Percentiles rank a stretch among this genome's conserved stretches.
These are phyloP conservation scores for Chelonus insularis DNA, from an alignment of 1,140 invertebrate genomes.

Conservation along the genomic window DNA sequence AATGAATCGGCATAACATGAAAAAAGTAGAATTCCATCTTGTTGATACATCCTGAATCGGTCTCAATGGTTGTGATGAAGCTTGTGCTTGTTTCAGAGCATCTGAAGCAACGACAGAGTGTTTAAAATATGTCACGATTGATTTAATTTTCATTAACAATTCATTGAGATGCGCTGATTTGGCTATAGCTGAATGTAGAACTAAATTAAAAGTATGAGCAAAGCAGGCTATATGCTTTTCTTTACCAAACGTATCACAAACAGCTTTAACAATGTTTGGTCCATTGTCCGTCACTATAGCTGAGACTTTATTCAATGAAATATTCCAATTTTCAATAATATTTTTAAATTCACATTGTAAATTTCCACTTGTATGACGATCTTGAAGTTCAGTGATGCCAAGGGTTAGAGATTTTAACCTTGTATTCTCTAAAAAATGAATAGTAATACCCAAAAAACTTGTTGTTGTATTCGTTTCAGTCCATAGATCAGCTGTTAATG, in stretches of 20 bases:
- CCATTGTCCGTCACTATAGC: constrained; percentile 48
- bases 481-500: too few species aligned
- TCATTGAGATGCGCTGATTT: constrained; percentile 6
- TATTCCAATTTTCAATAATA: constrained; percentile 36
- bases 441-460: too few species aligned
- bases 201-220: constrained; percentile 49
- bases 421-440: too few species aligned
- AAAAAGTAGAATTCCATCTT: constrained; percentile 30
- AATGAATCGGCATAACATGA: constrained; percentile 29
- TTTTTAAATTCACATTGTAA: too few species aligned
- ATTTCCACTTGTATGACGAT: too few species aligned
- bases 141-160: constrained; percentile 25
- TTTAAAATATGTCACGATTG: constrained; percentile 27
- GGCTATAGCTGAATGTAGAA: constrained; percentile 4
- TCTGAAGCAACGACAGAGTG: constrained; percentile 19
- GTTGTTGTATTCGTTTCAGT: too few species aligned
- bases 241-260: constrained; percentile 41
- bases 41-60: constrained; percentile 26
- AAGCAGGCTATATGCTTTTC: constrained; percentile 53
- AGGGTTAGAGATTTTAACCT: too few species aligned
- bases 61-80: constrained; percentile 2
- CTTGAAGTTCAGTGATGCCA: too few species aligned
- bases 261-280: constrained; percentile 47
- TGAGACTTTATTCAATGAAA: constrained; percentile 40
- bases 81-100: constrained; percentile 19